Percentiles rank a stretch among this genome's conserved stretches.
Evolutionary conservation across 2,113 vertebrate species (phyloP).

Genomic region (Opisthocomus hoazin): DNA sequence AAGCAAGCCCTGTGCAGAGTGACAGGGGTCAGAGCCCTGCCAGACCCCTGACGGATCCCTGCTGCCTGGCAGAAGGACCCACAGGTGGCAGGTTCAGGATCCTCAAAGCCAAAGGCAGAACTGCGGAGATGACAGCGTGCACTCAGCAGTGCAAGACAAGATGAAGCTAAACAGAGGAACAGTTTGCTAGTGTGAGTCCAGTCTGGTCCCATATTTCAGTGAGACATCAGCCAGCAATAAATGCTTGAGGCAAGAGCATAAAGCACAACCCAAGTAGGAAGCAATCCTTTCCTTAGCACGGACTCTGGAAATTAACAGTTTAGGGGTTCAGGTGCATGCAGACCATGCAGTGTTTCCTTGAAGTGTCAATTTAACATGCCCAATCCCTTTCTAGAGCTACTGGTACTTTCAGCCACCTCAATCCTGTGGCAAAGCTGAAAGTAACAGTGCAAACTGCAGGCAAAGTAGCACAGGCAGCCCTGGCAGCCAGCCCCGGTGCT

Average conservation of each 20-base stretch:
- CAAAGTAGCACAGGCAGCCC: background rate
- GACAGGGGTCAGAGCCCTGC: background rate
- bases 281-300: background rate
- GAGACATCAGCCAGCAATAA: background rate
- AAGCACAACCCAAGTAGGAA: background rate
- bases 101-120: background rate
- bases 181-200: background rate
- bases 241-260: background rate
- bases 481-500: background rate
- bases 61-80: background rate
- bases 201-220: background rate
- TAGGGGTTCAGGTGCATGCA: background rate
- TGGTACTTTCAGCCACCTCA: background rate
- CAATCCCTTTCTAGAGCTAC: background rate
- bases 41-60: background rate
- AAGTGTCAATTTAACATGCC: background rate
- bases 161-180: background rate
- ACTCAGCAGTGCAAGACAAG: background rate
- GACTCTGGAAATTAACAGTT: background rate
- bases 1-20: background rate
- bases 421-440: background rate
- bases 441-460: background rate
- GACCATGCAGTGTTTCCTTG: background rate
- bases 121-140: background rate
- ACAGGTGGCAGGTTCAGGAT: accelerated